Conservation (phyloP, 1,140 invertebrate genomes). For the Aphaenogaster ashmeadi region DNA sequence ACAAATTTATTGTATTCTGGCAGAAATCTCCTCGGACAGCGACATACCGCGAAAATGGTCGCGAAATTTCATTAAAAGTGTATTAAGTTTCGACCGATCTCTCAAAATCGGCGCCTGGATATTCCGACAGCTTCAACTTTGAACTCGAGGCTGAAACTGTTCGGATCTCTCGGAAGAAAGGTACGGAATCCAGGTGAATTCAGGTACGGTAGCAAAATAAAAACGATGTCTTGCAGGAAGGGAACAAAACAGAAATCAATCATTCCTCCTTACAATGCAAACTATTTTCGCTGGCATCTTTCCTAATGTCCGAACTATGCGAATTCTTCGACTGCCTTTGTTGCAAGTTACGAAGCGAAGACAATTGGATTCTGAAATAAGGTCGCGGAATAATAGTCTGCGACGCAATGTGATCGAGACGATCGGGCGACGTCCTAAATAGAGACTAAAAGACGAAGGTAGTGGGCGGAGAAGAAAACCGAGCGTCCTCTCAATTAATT, state of each 20-base stretch:
- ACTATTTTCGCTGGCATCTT: background rate
- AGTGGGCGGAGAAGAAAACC: background rate
- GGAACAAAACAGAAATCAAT: background rate
- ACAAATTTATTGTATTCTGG: slow-evolving; percentile 50
- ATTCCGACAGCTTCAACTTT: background rate
- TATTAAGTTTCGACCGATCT: background rate
- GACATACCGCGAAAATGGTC: background rate
- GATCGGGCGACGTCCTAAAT: background rate
- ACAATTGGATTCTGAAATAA: background rate
- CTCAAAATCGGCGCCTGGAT: background rate
- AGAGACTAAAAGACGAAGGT: background rate
- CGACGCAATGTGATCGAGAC: background rate
- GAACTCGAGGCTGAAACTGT: background rate
- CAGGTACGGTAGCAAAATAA: background rate
- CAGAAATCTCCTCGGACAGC: background rate
- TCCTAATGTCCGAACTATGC: background rate
- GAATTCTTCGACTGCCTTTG: background rate
- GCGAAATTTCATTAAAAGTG: slow-evolving; percentile 11
- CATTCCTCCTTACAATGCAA: background rate
- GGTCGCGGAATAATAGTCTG: background rate
- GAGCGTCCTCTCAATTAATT: background rate
- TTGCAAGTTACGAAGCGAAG: background rate
- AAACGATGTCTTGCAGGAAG: background rate
- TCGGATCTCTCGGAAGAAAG: background rate
- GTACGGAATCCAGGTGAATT: background rate